These are phyloP conservation scores for Raja brachyura DNA, from an alignment of 2,113 vertebrate genomes.

Conservation along the genomic window DNA sequence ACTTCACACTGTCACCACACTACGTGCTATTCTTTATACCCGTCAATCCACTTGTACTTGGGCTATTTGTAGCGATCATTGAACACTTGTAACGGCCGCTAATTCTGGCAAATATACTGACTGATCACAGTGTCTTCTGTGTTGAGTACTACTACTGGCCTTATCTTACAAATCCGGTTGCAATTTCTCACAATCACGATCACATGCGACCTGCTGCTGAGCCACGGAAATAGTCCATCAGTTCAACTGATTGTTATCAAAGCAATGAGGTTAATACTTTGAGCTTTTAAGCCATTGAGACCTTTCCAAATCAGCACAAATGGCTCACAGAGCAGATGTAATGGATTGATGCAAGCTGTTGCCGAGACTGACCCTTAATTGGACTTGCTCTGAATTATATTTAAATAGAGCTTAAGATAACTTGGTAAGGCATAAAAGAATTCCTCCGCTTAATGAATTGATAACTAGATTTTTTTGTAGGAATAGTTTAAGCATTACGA, in stretches of 20 bases:
- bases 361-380: not conserved
- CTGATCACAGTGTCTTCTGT: not conserved
- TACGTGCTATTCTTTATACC: too few species aligned
- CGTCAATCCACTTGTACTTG: too few species aligned
- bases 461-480: not conserved
- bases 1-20: not conserved
- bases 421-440: not conserved
- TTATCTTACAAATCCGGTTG: not conserved
- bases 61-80: too few species aligned
- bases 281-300: not conserved
- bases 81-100: too few species aligned
- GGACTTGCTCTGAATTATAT: too few species aligned
- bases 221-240: not conserved
- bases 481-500: not conserved
- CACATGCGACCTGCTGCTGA: not conserved
- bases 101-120: not conserved
- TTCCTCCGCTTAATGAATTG: not conserved
- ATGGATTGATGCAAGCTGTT: not conserved
- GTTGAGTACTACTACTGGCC: not conserved
- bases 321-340: not conserved
- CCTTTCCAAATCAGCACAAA: not conserved
- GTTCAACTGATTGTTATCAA: not conserved
- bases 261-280: constrained; percentile 8
- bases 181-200: not conserved
- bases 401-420: not conserved